Percentiles rank a stretch among this genome's conserved stretches.
phyloP scores from a whole-genome alignment of 2,797 vertebrate genomes.

The Phoebastria nigripes region DNA sequence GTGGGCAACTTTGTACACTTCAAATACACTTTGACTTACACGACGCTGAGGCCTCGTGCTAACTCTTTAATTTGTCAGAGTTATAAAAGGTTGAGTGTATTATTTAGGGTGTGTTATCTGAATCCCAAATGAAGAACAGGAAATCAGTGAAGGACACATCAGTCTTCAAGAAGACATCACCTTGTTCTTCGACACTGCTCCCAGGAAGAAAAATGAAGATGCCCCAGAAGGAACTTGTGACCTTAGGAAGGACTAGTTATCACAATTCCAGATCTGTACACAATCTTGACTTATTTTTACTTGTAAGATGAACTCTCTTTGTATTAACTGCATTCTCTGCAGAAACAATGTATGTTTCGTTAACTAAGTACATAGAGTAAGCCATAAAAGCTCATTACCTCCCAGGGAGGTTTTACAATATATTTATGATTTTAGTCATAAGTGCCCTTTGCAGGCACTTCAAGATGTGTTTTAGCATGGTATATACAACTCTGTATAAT shows the following conservation, averaged over 20 bases:
- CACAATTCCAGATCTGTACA: neutral
- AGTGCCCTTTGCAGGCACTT: slow-evolving; percentile 41
- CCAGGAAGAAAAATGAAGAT: neutral
- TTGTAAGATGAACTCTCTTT: neutral
- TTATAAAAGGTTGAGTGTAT: neutral
- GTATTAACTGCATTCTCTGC: neutral
- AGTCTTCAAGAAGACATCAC: neutral
- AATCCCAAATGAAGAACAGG: neutral
- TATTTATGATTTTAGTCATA: slow-evolving; percentile 64
- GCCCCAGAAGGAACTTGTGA: neutral
- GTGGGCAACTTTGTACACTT: neutral
- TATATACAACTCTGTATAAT: slow-evolving; percentile 50
- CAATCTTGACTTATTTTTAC: neutral
- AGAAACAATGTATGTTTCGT: neutral
- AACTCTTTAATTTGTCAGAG: neutral
- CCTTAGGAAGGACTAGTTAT: neutral
- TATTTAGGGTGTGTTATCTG: neutral
- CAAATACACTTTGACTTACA: neutral
- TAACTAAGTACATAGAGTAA: neutral
- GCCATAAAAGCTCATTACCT: slow-evolving; percentile 45
- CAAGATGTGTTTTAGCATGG: slow-evolving; percentile 70
- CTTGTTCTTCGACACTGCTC: neutral
- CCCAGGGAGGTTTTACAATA: slow-evolving; percentile 55
- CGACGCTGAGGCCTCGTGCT: rapidly evolving
- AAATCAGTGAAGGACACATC: neutral